Evolutionary conservation across 1,140 invertebrate species (phyloP).

Genomic region (Drosophila asahinai): DNA sequence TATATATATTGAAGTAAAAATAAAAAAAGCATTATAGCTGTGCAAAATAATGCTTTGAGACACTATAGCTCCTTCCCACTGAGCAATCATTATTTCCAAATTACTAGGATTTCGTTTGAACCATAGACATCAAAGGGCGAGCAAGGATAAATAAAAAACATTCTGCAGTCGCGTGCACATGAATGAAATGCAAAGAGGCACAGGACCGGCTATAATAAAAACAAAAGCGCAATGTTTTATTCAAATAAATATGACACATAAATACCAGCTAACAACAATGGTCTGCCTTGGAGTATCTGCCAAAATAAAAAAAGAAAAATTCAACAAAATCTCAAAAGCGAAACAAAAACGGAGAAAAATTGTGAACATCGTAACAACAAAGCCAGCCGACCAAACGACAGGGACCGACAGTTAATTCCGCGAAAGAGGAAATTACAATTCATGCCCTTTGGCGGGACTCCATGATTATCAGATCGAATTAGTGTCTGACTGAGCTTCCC

Average conservation of each 20-base stretch:
- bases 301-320: constrained; percentile 16
- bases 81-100: constrained; percentile 17
- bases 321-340: constrained; percentile 18
- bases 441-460: constrained; percentile 84
- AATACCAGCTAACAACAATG: constrained; percentile 58
- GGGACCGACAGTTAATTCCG: constrained; percentile 84
- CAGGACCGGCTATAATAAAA: constrained; percentile 23
- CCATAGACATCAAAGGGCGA: constrained; percentile 34
- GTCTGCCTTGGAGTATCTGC: constrained; percentile 24
- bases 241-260: constrained; percentile 82
- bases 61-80: background rate
- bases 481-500: constrained; percentile 72
- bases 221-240: constrained; percentile 75
- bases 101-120: constrained; percentile 1
- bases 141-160: constrained; percentile 21
- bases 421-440: constrained; percentile 85
- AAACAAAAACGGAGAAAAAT: constrained; percentile 32
- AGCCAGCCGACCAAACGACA: constrained; percentile 54
- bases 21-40: background rate
- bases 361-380: constrained; percentile 60
- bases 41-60: background rate
- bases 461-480: constrained; percentile 85
- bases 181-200: constrained; percentile 43
- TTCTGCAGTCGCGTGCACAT: constrained; percentile 45
- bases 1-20: background rate